These are phyloP conservation scores for Listronotus oregonensis DNA, from an alignment of 1,140 invertebrate species.

Conservation along the genomic window DNA sequence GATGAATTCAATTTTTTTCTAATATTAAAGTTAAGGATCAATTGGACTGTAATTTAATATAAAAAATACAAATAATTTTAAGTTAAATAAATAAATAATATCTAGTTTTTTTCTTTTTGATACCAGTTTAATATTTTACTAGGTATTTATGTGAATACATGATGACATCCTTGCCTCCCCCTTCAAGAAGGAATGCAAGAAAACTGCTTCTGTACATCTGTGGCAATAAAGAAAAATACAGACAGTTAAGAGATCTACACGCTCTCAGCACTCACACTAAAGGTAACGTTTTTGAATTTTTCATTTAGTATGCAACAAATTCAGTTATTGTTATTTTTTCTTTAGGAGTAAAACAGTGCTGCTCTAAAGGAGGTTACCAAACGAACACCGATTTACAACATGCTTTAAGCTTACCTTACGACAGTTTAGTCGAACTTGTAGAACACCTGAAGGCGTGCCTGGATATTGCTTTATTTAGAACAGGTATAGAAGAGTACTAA, in stretches of 20 bases:
- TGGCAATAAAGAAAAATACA: conserved; percentile 94
- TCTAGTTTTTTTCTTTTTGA: too few species aligned
- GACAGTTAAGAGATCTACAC: conserved; percentile 91
- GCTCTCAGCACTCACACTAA: conserved; percentile 82
- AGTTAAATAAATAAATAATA: too few species aligned
- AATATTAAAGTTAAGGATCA: too few species aligned
- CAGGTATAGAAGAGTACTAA: conserved; percentile 47
- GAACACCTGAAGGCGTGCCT: conserved; percentile 94
- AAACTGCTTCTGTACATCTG: conserved; percentile 92
- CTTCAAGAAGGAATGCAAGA: conserved; percentile 78
- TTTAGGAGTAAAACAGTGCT: conserved; percentile 62
- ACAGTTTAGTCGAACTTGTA: conserved; percentile 88
- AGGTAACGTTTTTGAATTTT: conserved; percentile 33
- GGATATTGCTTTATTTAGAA: conserved; percentile 89
- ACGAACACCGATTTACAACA: conserved; percentile 53
- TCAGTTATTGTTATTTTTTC: neutral
- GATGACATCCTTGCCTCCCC: conserved; percentile 86
- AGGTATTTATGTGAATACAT: conserved; percentile 92
- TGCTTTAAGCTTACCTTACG: conserved; percentile 73
- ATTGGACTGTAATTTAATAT: too few species aligned
- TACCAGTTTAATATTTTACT: neutral
- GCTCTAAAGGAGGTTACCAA: conserved; percentile 64
- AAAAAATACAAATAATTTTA: too few species aligned
- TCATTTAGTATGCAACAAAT: too few species aligned
- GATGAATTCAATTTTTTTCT: too few species aligned